A percentile compares a stretch with the other conserved stretches of the same genome.
These are phyloP conservation scores for Strigamia crassipes DNA, from an alignment of 2,888 invertebrate species.

Conservation along the genomic window DNA sequence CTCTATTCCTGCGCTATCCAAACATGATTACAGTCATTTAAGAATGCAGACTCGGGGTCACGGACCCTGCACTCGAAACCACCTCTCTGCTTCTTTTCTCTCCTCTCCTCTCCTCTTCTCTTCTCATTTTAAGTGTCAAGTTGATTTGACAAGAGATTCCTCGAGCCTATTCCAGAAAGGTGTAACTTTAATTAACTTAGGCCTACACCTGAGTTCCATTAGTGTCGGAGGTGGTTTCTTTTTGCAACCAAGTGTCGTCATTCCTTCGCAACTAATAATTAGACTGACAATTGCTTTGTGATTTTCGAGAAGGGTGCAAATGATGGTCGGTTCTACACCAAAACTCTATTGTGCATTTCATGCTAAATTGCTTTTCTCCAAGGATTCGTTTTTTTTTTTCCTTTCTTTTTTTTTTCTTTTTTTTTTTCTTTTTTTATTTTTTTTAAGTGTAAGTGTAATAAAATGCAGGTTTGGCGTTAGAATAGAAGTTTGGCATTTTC, in stretches of 20 bases:
- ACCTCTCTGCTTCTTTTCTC: neutral
- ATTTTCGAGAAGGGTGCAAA: neutral
- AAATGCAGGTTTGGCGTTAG: too few relatives aligned
- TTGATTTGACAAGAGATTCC: slow-evolving; percentile 14
- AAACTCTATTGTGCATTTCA: slow-evolving; percentile 14
- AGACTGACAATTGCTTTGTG: neutral
- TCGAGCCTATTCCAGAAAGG: neutral
- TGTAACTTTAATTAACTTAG: slow-evolving; percentile 23
- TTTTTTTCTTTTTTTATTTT: neutral
- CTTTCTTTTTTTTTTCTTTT: neutral
- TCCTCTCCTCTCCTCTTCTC: too few relatives aligned
- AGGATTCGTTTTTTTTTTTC: neutral
- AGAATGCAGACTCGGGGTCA: slow-evolving; percentile 1
- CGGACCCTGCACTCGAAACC: neutral
- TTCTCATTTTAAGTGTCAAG: slow-evolving; percentile 17
- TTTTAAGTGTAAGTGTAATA: too few relatives aligned
- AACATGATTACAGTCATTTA: slow-evolving; percentile 26
- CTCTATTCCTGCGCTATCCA: neutral
- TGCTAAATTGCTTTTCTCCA: neutral
- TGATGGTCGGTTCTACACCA: neutral
- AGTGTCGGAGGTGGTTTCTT: slow-evolving; percentile 5
- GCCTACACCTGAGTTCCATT: neutral
- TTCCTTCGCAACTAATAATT: slow-evolving; percentile 5
- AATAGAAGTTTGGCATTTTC: too few relatives aligned
- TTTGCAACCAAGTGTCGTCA: neutral